Base-by-base conservation (phyloP, 2,888 invertebrate genomes). In the Cenopis cana region DNA sequence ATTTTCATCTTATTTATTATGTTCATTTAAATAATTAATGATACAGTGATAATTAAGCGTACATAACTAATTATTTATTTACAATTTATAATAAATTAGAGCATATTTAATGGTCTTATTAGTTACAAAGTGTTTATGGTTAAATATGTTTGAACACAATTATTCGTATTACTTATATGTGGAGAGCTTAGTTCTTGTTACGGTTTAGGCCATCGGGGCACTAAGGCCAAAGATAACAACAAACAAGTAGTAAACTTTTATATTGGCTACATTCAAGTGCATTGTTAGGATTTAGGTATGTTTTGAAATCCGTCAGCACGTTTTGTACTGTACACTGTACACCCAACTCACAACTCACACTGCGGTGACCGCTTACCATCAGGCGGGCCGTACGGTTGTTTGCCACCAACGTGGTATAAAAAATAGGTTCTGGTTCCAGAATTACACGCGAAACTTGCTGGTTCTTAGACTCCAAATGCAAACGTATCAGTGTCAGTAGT, bases 1-100 rank as follows among this genome's bases (percentile, higher is more conserved):
- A 91, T 85, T 80, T 84, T 85, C 80, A 88, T 79, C 87, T 90
- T 89, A 88, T 84, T 83, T 87, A 89, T 85, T 56, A 90, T 89
- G 84, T 89, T 83, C 86, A 89, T 85, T 86, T 89, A 90, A 89
- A 90, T 91, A 87, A 89, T 88, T 78, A 78, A 85, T 87, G 83
- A 85, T 89, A 87, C 84, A 86, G 84, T 82, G 70, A 73, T 78
- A 77, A 82, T 77, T 78, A 90, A 90, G 90, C 89, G 78, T 84
- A 85, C 5, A 5, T 88, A 84, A 78, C 87, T 89, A 89, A 82
- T 87, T 89, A 89, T 88, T 88, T 91, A 91, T 91, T 89, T 91
- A 91, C 90, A 90, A 84, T 87, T 81, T 84, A 86, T 74, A 84
- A 86, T 88, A 85, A 87, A 85, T 85, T 83, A 85, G 84, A 85